These are phyloP conservation scores for Plutomurus gul DNA, from an alignment of 1,140 invertebrate species.

Conservation along the genomic window DNA sequence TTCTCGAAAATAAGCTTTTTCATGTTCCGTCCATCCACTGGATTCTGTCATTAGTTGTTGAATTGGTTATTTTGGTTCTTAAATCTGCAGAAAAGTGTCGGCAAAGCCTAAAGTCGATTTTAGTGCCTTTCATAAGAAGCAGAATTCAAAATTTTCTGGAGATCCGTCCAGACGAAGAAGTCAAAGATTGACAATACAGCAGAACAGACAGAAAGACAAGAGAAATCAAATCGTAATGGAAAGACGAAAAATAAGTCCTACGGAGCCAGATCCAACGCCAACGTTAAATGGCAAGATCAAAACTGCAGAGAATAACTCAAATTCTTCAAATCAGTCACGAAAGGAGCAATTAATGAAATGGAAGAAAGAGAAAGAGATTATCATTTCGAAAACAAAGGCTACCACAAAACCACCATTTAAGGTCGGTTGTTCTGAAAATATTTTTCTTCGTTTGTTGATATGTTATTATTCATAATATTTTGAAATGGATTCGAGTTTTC, in stretches of 20 bases:
- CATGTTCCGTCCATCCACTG: too few species aligned
- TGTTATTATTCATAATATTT: background rate
- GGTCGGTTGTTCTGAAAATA: background rate
- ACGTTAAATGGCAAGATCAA: background rate
- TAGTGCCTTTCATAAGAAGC: conserved; percentile 34
- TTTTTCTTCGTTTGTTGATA: background rate
- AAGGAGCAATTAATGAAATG: conserved; percentile 40
- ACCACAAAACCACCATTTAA: background rate
- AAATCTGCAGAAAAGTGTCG: too few species aligned
- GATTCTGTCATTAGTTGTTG: too few species aligned
- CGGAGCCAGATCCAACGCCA: background rate
- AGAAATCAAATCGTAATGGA: conserved; percentile 27
- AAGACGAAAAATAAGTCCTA: background rate
- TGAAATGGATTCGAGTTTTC: too few species aligned
- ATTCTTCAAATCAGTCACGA: background rate
- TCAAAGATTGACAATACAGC: background rate
- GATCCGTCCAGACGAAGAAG: background rate
- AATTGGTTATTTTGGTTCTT: too few species aligned
- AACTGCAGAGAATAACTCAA: background rate
- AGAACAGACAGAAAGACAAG: background rate
- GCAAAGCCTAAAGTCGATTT: conserved; percentile 8
- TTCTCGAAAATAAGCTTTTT: too few species aligned
- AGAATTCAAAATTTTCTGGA: conserved; percentile 2
- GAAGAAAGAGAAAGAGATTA: conserved; percentile 43
- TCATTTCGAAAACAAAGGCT: background rate